A percentile compares a stretch with the other conserved stretches of the same genome.
Evolutionary conservation across 2,797 vertebrate genomes (phyloP).

Genomic region (Tiaroga cobitis): DNA sequence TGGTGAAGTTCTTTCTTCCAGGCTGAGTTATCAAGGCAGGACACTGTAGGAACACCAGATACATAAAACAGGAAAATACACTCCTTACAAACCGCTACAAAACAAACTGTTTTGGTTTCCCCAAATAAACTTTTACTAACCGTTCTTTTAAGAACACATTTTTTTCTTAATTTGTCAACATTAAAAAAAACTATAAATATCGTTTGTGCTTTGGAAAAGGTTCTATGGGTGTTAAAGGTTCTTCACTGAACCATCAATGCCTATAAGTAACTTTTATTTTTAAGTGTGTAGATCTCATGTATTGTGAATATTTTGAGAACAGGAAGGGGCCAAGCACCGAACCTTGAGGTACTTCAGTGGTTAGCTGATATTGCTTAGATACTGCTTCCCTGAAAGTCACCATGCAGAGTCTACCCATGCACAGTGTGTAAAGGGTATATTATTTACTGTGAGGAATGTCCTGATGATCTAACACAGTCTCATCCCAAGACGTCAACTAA

Average conservation of each 20-base stretch:
- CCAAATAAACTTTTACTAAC: neutral
- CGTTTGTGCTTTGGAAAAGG: neutral
- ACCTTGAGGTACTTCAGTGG: neutral
- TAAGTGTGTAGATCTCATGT: neutral
- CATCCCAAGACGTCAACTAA: too few species aligned
- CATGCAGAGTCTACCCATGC: neutral
- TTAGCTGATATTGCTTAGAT: neutral
- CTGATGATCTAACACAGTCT: too few species aligned
- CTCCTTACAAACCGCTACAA: neutral
- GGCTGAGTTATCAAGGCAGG: neutral
- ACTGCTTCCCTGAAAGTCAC: neutral
- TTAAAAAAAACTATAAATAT: neutral
- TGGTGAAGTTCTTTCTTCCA: neutral
- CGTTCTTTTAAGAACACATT: neutral
- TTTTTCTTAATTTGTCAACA: too few species aligned
- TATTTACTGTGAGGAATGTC: neutral
- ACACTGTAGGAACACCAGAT: neutral
- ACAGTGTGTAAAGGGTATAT: neutral
- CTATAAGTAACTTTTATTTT: neutral
- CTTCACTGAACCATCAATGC: neutral
- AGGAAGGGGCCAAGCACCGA: neutral
- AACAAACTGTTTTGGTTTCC: neutral
- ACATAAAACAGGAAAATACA: neutral
- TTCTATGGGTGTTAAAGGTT: neutral
- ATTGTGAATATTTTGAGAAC: neutral